phyloP scores from a whole-genome alignment of 1,140 invertebrate species.

The Coelopa frigida region DNA sequence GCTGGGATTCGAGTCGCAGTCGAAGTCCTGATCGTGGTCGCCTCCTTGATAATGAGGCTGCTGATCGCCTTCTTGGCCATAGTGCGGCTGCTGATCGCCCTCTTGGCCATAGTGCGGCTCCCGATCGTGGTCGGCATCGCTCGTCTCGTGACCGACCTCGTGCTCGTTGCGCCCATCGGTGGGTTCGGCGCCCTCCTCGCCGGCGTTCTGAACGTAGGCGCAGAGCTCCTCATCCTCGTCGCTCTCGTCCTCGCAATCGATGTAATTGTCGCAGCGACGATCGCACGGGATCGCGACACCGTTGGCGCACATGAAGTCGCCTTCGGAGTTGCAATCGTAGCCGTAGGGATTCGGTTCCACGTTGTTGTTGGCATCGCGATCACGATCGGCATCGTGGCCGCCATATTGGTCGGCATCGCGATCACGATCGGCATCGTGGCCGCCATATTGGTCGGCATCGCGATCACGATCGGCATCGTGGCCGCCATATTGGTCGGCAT shows the following conservation, averaged over 20 bases:
- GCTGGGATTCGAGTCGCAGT: conserved; percentile 7
- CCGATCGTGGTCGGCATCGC: background rate
- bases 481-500: background rate
- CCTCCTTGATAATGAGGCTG: background rate
- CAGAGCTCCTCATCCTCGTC: conserved; percentile 32
- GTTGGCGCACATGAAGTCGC: conserved; percentile 28
- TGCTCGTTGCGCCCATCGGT: background rate
- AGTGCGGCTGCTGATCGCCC: background rate
- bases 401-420: background rate
- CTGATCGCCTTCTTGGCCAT: background rate
- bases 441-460: background rate
- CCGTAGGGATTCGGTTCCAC: background rate
- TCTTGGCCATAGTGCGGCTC: background rate
- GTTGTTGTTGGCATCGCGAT: background rate
- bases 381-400: background rate
- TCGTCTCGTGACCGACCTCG: background rate
- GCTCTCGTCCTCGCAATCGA: conserved; percentile 44
- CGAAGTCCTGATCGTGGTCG: conserved; percentile 1
- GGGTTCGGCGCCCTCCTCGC: background rate
- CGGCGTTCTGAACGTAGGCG: background rate
- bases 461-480: background rate
- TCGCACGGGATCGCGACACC: conserved; percentile 45
- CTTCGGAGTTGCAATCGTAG: background rate
- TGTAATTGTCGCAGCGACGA: conserved; percentile 28
- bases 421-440: conserved; percentile 1